Conservation (phyloP, 2,888 invertebrate genomes). For the Craniophora ligustri region DNA sequence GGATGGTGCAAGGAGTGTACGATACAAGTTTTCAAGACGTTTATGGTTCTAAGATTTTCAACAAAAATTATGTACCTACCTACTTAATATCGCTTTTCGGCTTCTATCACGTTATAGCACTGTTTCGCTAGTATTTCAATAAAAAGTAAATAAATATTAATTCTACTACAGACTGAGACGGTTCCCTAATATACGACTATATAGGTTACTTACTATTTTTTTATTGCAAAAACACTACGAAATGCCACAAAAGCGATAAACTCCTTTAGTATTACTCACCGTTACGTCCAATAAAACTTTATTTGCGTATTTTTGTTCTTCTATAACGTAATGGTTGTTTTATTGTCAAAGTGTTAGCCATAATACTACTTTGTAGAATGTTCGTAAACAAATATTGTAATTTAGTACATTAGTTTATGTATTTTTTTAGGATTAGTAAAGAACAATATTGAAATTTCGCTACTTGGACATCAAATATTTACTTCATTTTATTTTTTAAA, state of each 20-base stretch:
- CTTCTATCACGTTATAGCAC: conserved; percentile 4
- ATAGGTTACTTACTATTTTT: conserved; percentile 2
- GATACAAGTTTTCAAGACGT: too few relatives aligned
- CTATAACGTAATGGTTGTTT: conserved; percentile 13
- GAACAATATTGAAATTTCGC: too few relatives aligned
- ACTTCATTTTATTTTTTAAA: too few relatives aligned
- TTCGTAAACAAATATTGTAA: conserved; percentile 9
- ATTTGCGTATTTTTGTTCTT: conserved; percentile 29
- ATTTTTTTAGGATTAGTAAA: background rate
- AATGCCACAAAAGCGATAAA: conserved; percentile 24
- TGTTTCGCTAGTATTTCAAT: too few relatives aligned
- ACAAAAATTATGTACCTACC: too few relatives aligned
- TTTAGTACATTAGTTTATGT: background rate
- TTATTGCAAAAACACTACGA: conserved; percentile 8
- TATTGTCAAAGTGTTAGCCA: conserved; percentile 13
- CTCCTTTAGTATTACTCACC: conserved; percentile 18
- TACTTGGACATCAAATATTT: too few relatives aligned
- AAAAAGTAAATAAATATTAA: background rate
- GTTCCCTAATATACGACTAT: too few relatives aligned
- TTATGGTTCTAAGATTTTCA: too few relatives aligned
- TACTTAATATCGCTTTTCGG: too few relatives aligned
- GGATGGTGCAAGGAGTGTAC: too few relatives aligned
- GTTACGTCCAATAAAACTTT: conserved; percentile 35
- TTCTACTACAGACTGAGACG: background rate
- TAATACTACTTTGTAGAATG: background rate